Evolutionary conservation across 2,113 vertebrate genomes (phyloP).

Genomic region (Corynorhinus townsendii): DNA sequence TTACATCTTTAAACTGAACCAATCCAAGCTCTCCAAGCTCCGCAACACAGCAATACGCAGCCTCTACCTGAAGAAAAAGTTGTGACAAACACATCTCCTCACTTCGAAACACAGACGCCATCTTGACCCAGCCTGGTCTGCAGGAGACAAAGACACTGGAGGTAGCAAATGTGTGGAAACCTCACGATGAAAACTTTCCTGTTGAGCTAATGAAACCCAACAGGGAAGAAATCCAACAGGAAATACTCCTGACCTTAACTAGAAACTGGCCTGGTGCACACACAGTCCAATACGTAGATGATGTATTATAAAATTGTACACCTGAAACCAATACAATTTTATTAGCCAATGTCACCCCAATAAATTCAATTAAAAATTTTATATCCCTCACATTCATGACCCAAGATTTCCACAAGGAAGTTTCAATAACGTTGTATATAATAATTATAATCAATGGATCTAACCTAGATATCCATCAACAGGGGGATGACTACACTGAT

Average conservation of each 20-base stretch:
- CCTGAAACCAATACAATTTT: not conserved
- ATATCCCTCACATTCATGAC: not conserved
- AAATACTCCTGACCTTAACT: not conserved
- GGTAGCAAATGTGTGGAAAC: not conserved
- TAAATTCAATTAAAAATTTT: not conserved
- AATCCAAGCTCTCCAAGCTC: conserved; percentile 86
- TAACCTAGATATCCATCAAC: not conserved
- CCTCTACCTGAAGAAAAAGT: conserved; percentile 86
- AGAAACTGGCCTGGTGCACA: not conserved
- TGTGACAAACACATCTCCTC: conserved; percentile 87
- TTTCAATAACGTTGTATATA: not conserved
- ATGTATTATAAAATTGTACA: not conserved
- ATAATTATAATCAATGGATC: not conserved
- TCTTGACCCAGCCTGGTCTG: not conserved
- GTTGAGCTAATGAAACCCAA: not conserved
- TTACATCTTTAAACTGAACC: conserved; percentile 87
- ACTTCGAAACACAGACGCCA: conserved; percentile 82
- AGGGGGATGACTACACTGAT: not conserved
- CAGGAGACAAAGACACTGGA: not conserved
- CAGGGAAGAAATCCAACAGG: not conserved
- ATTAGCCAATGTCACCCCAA: not conserved
- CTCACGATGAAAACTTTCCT: not conserved
- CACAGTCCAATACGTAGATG: not conserved
- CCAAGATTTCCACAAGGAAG: not conserved
- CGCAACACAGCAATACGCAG: conserved; percentile 85